These are phyloP conservation scores for Eupithecia inturbata DNA, from an alignment of 2,888 invertebrate species.

Conservation along the genomic window DNA sequence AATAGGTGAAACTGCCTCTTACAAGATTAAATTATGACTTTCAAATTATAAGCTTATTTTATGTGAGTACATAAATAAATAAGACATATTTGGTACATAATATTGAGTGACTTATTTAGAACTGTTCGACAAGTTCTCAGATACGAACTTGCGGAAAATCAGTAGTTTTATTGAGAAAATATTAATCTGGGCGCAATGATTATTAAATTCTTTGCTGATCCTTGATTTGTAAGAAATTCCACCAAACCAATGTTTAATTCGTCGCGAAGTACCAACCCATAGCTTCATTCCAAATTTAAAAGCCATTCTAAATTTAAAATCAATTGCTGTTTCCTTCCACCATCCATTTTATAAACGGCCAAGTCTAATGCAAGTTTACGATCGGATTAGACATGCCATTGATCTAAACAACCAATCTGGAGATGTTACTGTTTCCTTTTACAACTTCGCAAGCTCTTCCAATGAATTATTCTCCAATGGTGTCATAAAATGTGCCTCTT, in stretches of 20 bases:
- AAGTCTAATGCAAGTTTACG: conserved; percentile 48
- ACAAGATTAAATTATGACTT: too few species aligned
- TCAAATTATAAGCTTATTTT: too few species aligned
- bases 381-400: conserved; percentile 48
- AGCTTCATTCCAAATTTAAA: conserved; percentile 37
- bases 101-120: too few species aligned
- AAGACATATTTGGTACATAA: too few species aligned
- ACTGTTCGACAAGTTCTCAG: too few species aligned
- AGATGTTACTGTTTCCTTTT: conserved; percentile 47
- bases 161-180: too few species aligned
- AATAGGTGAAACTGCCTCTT: too few species aligned
- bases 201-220: too few species aligned
- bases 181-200: too few species aligned
- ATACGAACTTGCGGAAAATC: too few species aligned
- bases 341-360: conserved; percentile 46
- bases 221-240: background rate
- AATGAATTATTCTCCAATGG: conserved; percentile 41
- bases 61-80: too few species aligned
- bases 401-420: conserved; percentile 50
- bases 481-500: background rate
- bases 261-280: background rate
- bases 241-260: background rate
- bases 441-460: conserved; percentile 56
- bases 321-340: conserved; percentile 39
- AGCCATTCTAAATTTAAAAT: conserved; percentile 36